Evolutionary conservation across 2,888 invertebrate species (phyloP), one percentile per base, ranked within the genome.

Genomic region (Sisyra terminalis): DNA sequence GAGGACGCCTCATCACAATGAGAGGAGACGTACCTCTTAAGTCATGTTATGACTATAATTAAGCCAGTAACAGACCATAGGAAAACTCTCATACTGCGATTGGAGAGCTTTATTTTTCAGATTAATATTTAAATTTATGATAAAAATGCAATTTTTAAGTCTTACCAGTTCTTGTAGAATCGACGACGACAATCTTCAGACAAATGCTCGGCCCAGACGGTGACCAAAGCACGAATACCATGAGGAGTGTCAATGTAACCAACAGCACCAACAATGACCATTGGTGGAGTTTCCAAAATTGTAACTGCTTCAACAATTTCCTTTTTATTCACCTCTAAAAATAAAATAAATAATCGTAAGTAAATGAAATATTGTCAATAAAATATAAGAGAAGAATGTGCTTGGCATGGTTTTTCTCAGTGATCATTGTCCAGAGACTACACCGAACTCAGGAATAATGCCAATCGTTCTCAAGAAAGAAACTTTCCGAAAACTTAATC

Each of bases 111-210:
- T 42, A 6, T 9, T 41, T 53, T 52, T 43, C 14, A 11, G 14
- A 61, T 61, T 63, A 49, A 32, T 5, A 39, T 39, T 15, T 43
- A 34, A 31, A 5, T 16, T 13, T 2, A 30, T 5, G 29, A 37
- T 42, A 45, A 39, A 29, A 31, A 39, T 13, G n/a, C n/a, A n/a
- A n/a, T n/a, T n/a, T n/a, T n/a, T 37, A n/a, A 49, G 49, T 62
- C 69, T 69, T 75, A 98, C 98, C 98, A 98, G 71, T 98, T 98
- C 75, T 97, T 98, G 75, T 99, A 99, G 76, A 98, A 97, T 52
- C 98, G 81, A 59, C 98, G 84, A 55, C 89, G 82, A 66, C 96
- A 97, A 60, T 98, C 98, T 64, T 98, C 98, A 35, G 92, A 89
- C 61, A 98, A 76, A 73, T 99, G 98, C 66, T 97, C 96, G 40